Evolutionary conservation across 2,888 invertebrate genomes (phyloP).

Genomic region (Ichneumoninae sp.): DNA sequence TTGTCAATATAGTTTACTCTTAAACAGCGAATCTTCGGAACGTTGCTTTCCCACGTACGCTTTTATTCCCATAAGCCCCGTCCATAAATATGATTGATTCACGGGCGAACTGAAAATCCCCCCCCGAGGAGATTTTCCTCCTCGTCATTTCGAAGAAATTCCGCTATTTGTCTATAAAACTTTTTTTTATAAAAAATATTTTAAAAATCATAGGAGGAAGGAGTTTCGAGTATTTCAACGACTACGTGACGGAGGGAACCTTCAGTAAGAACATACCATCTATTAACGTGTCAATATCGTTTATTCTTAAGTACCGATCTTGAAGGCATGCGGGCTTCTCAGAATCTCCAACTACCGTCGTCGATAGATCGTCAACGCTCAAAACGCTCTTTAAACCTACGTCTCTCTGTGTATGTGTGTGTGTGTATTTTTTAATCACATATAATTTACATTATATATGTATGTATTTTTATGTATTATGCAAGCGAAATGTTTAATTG

Average conservation of each 20-base stretch:
- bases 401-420: slow-evolving; percentile 30
- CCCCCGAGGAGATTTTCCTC: not conserved
- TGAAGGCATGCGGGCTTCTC: slow-evolving; percentile 60
- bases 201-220: not conserved
- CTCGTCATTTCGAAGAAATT: not conserved
- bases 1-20: slow-evolving; percentile 25
- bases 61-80: not conserved
- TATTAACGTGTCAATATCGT: slow-evolving; percentile 75
- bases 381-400: slow-evolving; percentile 52
- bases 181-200: not conserved
- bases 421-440: slow-evolving; percentile 6
- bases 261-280: slow-evolving; percentile 3
- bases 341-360: slow-evolving; percentile 50
- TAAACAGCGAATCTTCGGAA: slow-evolving; percentile 8
- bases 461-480: slow-evolving; percentile 22
- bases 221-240: slow-evolving; percentile 14
- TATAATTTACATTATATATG: slow-evolving; percentile 45
- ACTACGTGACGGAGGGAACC: not conserved
- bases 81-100: slow-evolving; percentile 3
- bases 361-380: slow-evolving; percentile 60
- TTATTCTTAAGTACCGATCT: slow-evolving; percentile 72
- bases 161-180: not conserved
- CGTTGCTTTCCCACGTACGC: not conserved
- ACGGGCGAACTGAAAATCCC: not conserved
- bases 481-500: not conserved